Base-by-base conservation (phyloP, 2,113 vertebrate genomes). In the Chionis minor region DNA sequence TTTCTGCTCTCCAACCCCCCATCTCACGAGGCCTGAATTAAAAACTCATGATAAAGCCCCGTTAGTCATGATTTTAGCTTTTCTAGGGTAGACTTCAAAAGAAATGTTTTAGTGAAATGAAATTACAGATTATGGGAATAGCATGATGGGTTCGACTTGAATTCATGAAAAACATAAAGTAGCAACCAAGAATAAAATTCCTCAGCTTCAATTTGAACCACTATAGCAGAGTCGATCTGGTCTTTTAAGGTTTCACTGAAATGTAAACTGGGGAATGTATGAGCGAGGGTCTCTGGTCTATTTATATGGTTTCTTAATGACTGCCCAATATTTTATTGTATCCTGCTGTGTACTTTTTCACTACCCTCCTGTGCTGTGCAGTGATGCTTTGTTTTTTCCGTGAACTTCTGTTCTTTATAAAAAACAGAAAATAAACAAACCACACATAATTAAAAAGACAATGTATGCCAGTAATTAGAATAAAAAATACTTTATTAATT, bases 371-470 rank as follows among this genome's bases (percentile, higher is more conserved):
- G 17, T 81, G 35, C 62, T 65, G 19, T 90, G 27, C 55, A 77
- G 28, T 35, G 51, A 70, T 12, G 5, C 33, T 82, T 93, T 3
- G 1, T 20, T 67, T 92, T 67, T 92, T 67, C 54, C 0, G 0
- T 77, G 44, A 93, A 88, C 58, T 90, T 88, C 18, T 73, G 22
- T 38, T 77, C 38, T 74, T 69, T 86, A 42, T 77, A 95, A 42
- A 80, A 95, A 93, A 27, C 30, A 59, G 47, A 91, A 94, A 91
- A 61, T 75, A 93, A 94, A 47, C 38, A 87, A 93, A 59, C 58
- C 15, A 14, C 42, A 78, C 66, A 24, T 21, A 26, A 88, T 93
- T 90, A 80, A 83, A 86, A 93, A 88, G 62, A 26, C 24, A 90
- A 8, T 45, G 26, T 86, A 17, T 52, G 17, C 47, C 19, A 82